A percentile compares a stretch with the other conserved stretches of the same genome.
These are phyloP conservation scores for Patella pellucida DNA, from an alignment of 2,888 invertebrate genomes.

Conservation along the genomic window DNA sequence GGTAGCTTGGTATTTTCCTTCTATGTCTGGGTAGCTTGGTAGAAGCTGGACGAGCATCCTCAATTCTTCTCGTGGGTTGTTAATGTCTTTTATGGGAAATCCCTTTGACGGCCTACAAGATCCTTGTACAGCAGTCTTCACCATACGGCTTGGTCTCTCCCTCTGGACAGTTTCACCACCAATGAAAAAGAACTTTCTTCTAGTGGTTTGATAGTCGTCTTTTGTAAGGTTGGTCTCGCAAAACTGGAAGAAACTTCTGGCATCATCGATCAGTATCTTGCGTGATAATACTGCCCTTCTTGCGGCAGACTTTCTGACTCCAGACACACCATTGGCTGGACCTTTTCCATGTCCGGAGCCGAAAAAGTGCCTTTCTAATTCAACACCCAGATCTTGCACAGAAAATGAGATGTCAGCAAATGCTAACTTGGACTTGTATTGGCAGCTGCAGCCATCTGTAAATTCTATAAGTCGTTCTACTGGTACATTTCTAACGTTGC, in stretches of 20 bases:
- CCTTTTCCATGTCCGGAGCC: conserved; percentile 2
- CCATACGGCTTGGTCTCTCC: too few species aligned
- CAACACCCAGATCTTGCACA: neutral
- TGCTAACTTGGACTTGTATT: neutral
- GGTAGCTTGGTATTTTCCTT: too few species aligned
- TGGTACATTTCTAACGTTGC: neutral
- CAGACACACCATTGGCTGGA: neutral
- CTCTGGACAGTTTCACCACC: too few species aligned
- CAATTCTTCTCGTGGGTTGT: too few species aligned
- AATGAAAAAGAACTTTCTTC: too few species aligned
- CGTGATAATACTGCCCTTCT: neutral
- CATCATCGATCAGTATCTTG: neutral
- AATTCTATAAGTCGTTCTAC: neutral
- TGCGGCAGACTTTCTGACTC: neutral
- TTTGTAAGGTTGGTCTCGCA: neutral
- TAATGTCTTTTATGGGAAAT: too few species aligned
- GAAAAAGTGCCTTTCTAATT: neutral
- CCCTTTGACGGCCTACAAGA: too few species aligned
- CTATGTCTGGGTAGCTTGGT: too few species aligned
- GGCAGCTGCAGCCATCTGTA: neutral
- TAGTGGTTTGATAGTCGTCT: too few species aligned
- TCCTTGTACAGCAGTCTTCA: too few species aligned
- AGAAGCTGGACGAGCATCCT: too few species aligned
- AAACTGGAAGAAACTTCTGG: neutral
- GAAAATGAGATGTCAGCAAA: neutral